Evolutionary conservation across 2,888 invertebrate genomes (phyloP), one percentile per base, ranked within the genome.

Genomic region (Gerris lacustris): DNA sequence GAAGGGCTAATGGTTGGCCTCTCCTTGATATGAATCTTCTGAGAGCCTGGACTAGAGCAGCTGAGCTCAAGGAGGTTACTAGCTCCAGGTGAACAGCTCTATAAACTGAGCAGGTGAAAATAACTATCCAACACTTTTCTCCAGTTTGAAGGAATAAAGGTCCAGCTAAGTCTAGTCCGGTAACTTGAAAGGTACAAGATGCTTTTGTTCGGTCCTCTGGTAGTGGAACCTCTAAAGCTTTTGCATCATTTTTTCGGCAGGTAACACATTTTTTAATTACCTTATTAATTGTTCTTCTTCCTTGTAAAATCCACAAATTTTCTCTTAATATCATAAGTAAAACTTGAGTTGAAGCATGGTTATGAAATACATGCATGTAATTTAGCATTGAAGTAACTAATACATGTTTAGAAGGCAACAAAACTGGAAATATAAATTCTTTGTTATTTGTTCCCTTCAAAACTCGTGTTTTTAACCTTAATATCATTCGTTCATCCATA

Each of bases 31-130:
- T 69, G 55, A 79, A 78, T 47, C 77, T 67, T 66, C 73, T 45
- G 9, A 78, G 64, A 5, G 76, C 74, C 6, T 72, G 70, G 5
- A 80, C 18, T 70, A 78, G 77, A 2, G 72, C 71, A 11, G 71
- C 69, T 0, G 79, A 75, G 31, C 73, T 71, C 5, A 77, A 67
- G 31, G 74, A 71, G 0, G 43, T 67, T 2, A 78, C 75, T 4
- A 77, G 11, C 72, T 79, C 79, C 15, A 80, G 71, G 69, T 80
- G 79, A 6, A 79, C 71, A 0, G 76, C 75, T 11, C 78, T 70
- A 17, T 77, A 77, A 0, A 77, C 71, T 5, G 78, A 75, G 75
- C 79, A 80, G 0, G 79, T 79, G 69, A 76, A 76, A 6, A 80
- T 67, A 5, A 74, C 72, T 5, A 79, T 72, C 74, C 75, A 79